These are phyloP conservation scores for Nysson spinosus DNA, from an alignment of 2,888 invertebrate genomes.

Conservation along the genomic window DNA sequence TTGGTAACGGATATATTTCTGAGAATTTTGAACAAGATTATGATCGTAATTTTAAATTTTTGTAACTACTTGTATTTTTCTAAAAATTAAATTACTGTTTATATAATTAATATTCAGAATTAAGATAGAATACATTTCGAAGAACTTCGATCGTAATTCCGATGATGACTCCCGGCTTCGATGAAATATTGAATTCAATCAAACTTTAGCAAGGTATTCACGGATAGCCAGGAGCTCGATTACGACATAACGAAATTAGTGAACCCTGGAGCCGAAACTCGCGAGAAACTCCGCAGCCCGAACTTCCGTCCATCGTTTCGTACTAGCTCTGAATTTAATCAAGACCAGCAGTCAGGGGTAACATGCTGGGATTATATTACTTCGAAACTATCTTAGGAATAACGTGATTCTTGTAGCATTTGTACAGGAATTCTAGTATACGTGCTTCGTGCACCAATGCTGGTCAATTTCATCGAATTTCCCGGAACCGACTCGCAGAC, in stretches of 20 bases:
- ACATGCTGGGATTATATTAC: conserved; percentile 63
- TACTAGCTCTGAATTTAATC: conserved; percentile 66
- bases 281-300: conserved; percentile 36
- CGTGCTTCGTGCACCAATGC: conserved; percentile 3
- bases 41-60: too few relatives aligned
- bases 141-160: background rate
- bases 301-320: conserved; percentile 49
- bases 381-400: conserved; percentile 64
- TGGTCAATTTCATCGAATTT: conserved; percentile 28
- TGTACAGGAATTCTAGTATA: conserved; percentile 27
- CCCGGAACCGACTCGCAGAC: background rate
- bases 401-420: conserved; percentile 33
- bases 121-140: background rate
- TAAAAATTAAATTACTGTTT: too few relatives aligned
- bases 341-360: conserved; percentile 42
- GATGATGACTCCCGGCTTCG: background rate
- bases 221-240: conserved; percentile 24
- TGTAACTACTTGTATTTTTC: too few relatives aligned
- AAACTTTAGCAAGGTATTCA: conserved; percentile 24
- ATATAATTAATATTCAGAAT: too few relatives aligned
- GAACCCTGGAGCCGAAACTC: conserved; percentile 8
- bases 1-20: too few relatives aligned
- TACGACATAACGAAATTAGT: conserved; percentile 49
- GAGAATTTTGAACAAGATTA: too few relatives aligned
- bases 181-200: conserved; percentile 27